phyloP scores from a whole-genome alignment of 2,888 invertebrate genomes.

The Agrochola litura region DNA sequence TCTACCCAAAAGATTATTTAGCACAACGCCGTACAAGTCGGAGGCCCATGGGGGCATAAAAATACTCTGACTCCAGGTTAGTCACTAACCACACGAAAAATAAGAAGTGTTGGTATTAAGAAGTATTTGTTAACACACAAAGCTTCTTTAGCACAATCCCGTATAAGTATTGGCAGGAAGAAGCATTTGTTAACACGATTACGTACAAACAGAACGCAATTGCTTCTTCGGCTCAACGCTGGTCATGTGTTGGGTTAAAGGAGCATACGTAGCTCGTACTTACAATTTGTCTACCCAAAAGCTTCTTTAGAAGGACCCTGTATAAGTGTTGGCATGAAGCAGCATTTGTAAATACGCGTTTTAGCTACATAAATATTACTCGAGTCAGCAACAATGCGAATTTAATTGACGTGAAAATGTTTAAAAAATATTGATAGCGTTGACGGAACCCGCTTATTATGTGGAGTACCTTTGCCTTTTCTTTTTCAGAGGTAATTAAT shows the following conservation, averaged over 20 bases:
- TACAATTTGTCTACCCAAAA: not conserved
- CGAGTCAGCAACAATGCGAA: not conserved
- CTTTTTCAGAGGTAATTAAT: conserved; percentile 72
- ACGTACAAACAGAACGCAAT: too few relatives aligned
- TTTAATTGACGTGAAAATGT: conserved; percentile 16
- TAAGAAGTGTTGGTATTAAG: too few relatives aligned
- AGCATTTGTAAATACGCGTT: not conserved
- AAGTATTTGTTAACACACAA: too few relatives aligned
- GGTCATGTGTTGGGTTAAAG: not conserved
- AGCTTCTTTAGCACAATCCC: too few relatives aligned
- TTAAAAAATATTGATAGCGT: conserved; percentile 8
- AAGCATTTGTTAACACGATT: too few relatives aligned
- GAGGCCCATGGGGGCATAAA: too few relatives aligned
- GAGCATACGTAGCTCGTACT: not conserved
- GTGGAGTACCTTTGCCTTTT: conserved; percentile 36
- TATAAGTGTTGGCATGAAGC: not conserved
- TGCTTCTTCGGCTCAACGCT: too few relatives aligned
- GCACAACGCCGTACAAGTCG: not conserved
- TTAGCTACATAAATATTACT: conserved; percentile 3
- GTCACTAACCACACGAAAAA: too few relatives aligned
- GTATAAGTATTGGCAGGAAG: too few relatives aligned
- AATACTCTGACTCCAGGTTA: too few relatives aligned
- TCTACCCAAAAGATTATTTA: not conserved
- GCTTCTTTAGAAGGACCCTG: not conserved
- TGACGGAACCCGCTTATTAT: conserved; percentile 4